A percentile compares a stretch with the other conserved stretches of the same genome.
phyloP scores from a whole-genome alignment of 1,140 invertebrate genomes.

The Phenacoccus solenopsis region DNA sequence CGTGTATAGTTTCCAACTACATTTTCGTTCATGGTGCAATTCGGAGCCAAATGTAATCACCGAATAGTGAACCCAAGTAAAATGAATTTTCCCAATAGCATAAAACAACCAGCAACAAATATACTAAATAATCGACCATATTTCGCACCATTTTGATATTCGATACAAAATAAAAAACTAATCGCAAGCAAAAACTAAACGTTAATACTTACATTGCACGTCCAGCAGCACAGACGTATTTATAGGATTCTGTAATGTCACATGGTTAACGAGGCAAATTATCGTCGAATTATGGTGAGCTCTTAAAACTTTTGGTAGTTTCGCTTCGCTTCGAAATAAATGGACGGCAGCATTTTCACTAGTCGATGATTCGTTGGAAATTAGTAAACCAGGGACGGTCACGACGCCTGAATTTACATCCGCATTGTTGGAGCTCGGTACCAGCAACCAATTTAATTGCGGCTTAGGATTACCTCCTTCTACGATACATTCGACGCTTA shows the following conservation, averaged over 20 bases:
- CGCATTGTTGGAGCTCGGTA: constrained; percentile 28
- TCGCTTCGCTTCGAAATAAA: constrained; percentile 43
- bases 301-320: constrained; percentile 48
- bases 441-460: constrained; percentile 53
- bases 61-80: too few relatives aligned
- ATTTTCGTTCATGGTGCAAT: too few relatives aligned
- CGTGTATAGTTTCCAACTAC: too few relatives aligned
- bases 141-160: too few relatives aligned
- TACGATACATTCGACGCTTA: constrained; percentile 65
- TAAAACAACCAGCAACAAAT: too few relatives aligned
- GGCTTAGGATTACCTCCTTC: constrained; percentile 70
- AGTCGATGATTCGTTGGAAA: constrained; percentile 20
- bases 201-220: constrained; percentile 59
- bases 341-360: constrained; percentile 32
- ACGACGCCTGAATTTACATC: constrained; percentile 34
- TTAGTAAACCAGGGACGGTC: constrained; percentile 39
- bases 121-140: too few relatives aligned
- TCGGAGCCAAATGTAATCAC: too few relatives aligned
- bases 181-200: too few relatives aligned
- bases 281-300: constrained; percentile 62
- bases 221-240: constrained; percentile 60
- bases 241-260: constrained; percentile 47
- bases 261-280: constrained; percentile 56
- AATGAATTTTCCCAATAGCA: too few relatives aligned
- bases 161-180: too few relatives aligned